A percentile compares a stretch with the other conserved stretches of the same genome.
Conservation (phyloP, 2,797 vertebrate species). For the Lagorchestes hirsutus region DNA sequence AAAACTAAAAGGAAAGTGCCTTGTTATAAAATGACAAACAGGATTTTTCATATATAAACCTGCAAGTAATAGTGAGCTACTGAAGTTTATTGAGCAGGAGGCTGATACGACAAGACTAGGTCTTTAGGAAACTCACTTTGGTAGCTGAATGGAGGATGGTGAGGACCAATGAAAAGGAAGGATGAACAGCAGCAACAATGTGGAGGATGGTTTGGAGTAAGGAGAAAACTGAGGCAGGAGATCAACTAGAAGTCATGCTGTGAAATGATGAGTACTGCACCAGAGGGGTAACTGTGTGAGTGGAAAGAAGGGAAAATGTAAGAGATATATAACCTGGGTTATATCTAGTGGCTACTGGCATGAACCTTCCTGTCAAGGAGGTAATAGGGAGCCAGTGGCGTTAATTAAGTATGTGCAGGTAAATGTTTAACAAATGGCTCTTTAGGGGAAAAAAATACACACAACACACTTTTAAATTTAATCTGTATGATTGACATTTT, state of each 20-base stretch:
- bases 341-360: too few species aligned
- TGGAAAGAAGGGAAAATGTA: not conserved
- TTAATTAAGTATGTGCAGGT: too few species aligned
- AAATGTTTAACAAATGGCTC: not conserved
- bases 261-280: not conserved
- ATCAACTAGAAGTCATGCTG: not conserved
- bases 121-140: not conserved
- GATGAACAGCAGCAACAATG: not conserved
- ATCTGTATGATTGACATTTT: not conserved
- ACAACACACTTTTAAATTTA: not conserved
- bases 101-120: not conserved
- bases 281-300: not conserved
- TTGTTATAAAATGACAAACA: not conserved
- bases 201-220: not conserved
- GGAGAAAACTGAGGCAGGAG: not conserved
- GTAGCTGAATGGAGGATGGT: not conserved
- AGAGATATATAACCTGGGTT: too few species aligned
- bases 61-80: not conserved
- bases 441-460: not conserved
- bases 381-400: too few species aligned
- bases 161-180: too few species aligned
- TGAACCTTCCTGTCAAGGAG: too few species aligned
- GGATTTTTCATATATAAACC: not conserved
- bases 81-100: not conserved
- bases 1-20: too few species aligned